A percentile compares a stretch with the other conserved stretches of the same genome.
These are phyloP conservation scores for Drosophila emarginata DNA, from an alignment of 2,888 invertebrate genomes.

Conservation along the genomic window DNA sequence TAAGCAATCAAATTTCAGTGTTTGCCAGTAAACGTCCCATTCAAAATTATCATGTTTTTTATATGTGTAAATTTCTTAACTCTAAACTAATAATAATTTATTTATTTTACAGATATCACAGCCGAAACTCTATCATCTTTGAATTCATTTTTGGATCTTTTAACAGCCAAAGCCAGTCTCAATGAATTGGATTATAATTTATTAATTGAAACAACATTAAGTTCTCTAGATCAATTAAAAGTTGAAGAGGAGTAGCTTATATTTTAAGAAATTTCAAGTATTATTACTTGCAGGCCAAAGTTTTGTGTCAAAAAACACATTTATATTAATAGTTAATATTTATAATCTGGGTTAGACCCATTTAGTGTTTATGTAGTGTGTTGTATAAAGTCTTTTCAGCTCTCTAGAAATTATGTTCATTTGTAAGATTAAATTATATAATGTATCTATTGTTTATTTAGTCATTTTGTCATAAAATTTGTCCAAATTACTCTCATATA, in stretches of 20 bases:
- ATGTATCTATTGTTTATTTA: too few species aligned
- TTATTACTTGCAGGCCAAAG: constrained; percentile 35
- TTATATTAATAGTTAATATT: background rate
- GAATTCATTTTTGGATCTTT: constrained; percentile 91
- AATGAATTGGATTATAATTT: constrained; percentile 93
- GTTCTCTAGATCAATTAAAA: constrained; percentile 80
- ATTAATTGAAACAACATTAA: constrained; percentile 90
- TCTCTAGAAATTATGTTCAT: background rate
- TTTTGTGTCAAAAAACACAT: constrained; percentile 41
- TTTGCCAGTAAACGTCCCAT: constrained; percentile 27
- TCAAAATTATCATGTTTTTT: background rate
- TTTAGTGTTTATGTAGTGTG: background rate
- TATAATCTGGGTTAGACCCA: background rate
- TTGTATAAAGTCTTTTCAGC: background rate
- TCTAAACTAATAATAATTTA: background rate
- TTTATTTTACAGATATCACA: constrained; percentile 85
- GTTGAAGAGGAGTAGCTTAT: constrained; percentile 38
- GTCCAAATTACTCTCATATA: too few species aligned
- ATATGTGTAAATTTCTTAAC: too few species aligned
- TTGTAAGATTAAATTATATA: background rate
- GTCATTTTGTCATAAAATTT: too few species aligned
- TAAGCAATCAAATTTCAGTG: constrained; percentile 28
- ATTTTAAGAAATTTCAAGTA: background rate
- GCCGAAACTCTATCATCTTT: constrained; percentile 90
- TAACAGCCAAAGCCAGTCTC: constrained; percentile 93